A percentile compares a stretch with the other conserved stretches of the same genome.
These are phyloP conservation scores for Amblyraja radiata DNA, from an alignment of 2,797 vertebrate genomes.

Conservation along the genomic window DNA sequence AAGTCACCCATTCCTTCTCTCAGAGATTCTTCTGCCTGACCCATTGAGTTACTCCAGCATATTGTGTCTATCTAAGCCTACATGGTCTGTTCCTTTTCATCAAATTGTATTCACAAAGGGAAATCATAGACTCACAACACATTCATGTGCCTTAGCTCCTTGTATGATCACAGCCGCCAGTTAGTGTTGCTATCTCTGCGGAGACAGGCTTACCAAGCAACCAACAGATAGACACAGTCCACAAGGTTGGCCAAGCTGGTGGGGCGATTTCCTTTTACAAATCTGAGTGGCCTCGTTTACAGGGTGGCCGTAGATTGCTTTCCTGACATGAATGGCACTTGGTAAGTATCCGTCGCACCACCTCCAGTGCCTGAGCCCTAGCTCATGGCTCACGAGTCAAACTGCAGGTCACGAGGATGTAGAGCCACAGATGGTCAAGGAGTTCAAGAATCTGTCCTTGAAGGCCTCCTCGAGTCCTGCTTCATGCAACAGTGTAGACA, in stretches of 20 bases:
- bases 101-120: background rate
- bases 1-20: too few relatives aligned
- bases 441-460: background rate
- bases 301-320: background rate
- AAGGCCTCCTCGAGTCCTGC: background rate
- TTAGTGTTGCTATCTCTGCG: background rate
- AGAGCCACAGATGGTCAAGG: background rate
- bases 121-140: background rate
- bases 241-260: background rate
- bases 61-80: too few relatives aligned
- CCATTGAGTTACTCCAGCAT: too few relatives aligned
- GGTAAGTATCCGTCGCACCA: too few relatives aligned
- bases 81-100: too few relatives aligned
- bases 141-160: background rate
- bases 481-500: background rate
- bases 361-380: too few relatives aligned
- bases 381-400: background rate
- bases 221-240: background rate
- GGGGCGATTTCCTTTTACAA: background rate
- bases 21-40: too few relatives aligned
- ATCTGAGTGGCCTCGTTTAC: background rate
- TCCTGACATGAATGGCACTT: too few relatives aligned
- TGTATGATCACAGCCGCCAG: background rate
- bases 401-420: background rate
- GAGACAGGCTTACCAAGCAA: too few relatives aligned